Evolutionary conservation across 1,140 invertebrate genomes (phyloP), one percentile per base, ranked within the genome.

Genomic region (Dinoponera quadriceps): DNA sequence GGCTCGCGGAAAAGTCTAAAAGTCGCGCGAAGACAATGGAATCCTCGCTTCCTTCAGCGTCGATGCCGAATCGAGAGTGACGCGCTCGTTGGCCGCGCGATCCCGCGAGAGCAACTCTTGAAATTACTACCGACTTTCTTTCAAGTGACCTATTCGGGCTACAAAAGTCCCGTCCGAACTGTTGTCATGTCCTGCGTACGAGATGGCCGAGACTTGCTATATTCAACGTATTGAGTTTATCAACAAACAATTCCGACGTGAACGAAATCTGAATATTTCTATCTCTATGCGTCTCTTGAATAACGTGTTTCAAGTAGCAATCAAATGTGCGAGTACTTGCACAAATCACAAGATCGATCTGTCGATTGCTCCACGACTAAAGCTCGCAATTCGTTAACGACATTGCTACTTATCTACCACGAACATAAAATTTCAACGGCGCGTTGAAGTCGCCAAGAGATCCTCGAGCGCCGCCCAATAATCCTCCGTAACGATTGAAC

Each of bases 41-140:
- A 66, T 68, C 62, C 9, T 44, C 18, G 4, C 65, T 75, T 65
- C 16, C 73, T 75, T 16, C n/a, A 11, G 57, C 18, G 38, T n/a
- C n/a, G 20, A 77, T 44, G 20, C 9, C 44, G 29, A 55, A 77
- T 66, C 74, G 48, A 44, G 29, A 66, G 16, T 66, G 27, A 75
- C 3, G 57, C 33, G 73, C 49, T 66, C 38, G 20, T 25, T 33
- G 20, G 16, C 16, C 20, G 16, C 48, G 33, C 68, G 55, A 78
- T 7, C 16, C 44, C 18, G n/a, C n/a, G n/a, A n/a, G n/a, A 66
- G 29, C 60, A 68, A n/a, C 11, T 78, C 14, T n/a, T 51, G 73
- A 44, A 78, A 78, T 68, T 78, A 5, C 63, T 18, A 18, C 16
- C 33, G 33, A 57, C 63, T 78, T 78, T 78, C 63, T 78, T 78